Conservation (phyloP, 2,113 vertebrate species). For the Procavia capensis region DNA sequence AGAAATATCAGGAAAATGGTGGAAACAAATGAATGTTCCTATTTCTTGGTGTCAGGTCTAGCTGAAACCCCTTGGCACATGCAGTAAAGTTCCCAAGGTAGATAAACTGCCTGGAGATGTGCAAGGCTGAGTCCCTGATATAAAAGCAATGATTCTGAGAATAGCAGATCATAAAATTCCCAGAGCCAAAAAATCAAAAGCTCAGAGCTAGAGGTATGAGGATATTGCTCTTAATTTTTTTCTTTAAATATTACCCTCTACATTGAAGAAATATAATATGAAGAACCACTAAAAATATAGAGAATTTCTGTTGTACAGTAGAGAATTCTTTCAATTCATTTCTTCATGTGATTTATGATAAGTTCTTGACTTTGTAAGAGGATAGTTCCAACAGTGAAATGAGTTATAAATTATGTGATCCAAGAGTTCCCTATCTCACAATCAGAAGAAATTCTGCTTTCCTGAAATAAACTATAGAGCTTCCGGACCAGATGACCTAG, state of each 20-base stretch:
- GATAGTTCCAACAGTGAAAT: conserved; percentile 53
- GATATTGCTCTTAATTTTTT: conserved; percentile 61
- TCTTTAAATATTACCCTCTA: conserved; percentile 60
- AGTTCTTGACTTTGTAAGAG: conserved; percentile 62
- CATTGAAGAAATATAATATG: conserved; percentile 55
- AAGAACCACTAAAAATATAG: conserved; percentile 52
- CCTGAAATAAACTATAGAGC: not conserved
- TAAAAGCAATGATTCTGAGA: conserved; percentile 15
- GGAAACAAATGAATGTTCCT: not conserved
- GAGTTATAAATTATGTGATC: conserved; percentile 49
- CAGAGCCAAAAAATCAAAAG: conserved; percentile 34
- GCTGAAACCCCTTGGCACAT: not conserved
- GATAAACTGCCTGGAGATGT: not conserved
- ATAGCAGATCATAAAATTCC: conserved; percentile 42
- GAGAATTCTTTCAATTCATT: conserved; percentile 64
- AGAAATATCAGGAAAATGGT: not conserved
- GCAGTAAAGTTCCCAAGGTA: not conserved
- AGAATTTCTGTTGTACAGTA: conserved; percentile 45
- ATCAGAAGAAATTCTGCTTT: conserved; percentile 15
- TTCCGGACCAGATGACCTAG: not conserved
- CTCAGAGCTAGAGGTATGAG: conserved; percentile 13
- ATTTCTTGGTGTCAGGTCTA: not conserved
- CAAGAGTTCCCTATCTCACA: conserved; percentile 22
- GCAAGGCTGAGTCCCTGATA: not conserved
- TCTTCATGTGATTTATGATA: conserved; percentile 69